Conservation (phyloP, 2,888 invertebrate species). For the Diplazon laetatorius region DNA sequence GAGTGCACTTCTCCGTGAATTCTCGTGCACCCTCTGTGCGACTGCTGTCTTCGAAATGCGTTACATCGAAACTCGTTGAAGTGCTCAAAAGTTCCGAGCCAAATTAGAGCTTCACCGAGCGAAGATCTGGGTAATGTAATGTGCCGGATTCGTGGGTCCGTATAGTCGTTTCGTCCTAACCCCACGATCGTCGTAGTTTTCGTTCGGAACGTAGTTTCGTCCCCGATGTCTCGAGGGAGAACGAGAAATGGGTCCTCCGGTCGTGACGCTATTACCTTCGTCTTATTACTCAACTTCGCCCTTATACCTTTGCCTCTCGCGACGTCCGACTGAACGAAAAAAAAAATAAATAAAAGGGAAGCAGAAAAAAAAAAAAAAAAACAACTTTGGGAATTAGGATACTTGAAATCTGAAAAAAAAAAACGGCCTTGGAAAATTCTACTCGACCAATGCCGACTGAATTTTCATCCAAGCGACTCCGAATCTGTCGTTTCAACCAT, state of each 20-base stretch:
- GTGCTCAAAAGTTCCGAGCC: constrained; percentile 48
- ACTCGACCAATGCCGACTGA: constrained; percentile 18
- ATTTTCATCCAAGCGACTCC: constrained; percentile 24
- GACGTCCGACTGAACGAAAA: constrained; percentile 19
- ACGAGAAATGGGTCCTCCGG: constrained; percentile 23
- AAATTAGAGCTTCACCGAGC: constrained; percentile 40
- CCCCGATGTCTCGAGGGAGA: constrained; percentile 11
- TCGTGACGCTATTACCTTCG: constrained; percentile 42
- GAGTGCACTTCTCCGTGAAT: constrained; percentile 31
- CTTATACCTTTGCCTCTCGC: constrained; percentile 11
- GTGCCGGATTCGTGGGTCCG: constrained; percentile 18
- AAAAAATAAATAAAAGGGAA: constrained; percentile 16
- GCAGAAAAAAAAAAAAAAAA: no score
- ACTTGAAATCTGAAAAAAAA: background rate
- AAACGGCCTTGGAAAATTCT: constrained; percentile 9
- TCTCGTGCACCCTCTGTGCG: background rate
- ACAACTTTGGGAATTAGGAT: constrained; percentile 37
- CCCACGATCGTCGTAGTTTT: constrained; percentile 33
- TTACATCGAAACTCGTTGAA: constrained; percentile 20
- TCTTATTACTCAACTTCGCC: constrained; percentile 27
- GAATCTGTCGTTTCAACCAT: constrained; percentile 6
- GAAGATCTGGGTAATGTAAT: constrained; percentile 27
- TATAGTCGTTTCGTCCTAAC: constrained; percentile 26
- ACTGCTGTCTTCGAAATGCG: constrained; percentile 24
- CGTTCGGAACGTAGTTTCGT: constrained; percentile 23